A percentile compares a stretch with the other conserved stretches of the same genome.
These are phyloP conservation scores for Trichomycterus rosablanca DNA, from an alignment of 2,113 vertebrate species.

Conservation along the genomic window DNA sequence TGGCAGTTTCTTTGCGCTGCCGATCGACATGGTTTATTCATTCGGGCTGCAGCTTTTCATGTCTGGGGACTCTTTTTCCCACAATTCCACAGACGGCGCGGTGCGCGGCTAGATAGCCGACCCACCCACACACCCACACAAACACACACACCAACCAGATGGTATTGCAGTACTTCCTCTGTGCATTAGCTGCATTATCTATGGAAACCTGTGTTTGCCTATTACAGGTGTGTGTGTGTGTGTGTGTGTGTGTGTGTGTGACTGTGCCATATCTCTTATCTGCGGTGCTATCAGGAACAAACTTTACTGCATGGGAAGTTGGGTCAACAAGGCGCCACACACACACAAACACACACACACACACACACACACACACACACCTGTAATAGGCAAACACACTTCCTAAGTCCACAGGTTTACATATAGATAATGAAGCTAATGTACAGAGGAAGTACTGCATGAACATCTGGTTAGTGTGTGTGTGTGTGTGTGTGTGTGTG, in stretches of 20 bases:
- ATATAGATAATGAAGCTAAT: no score
- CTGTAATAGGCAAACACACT: conserved; percentile 9
- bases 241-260: background rate
- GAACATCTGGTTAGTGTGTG: no score
- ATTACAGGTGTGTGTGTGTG: background rate
- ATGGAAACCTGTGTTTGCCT: background rate
- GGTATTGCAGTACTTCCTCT: background rate
- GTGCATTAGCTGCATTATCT: background rate
- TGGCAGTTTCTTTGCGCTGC: conserved; percentile 22
- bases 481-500: no score
- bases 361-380: conserved; percentile 18
- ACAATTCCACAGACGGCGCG: conserved; percentile 9
- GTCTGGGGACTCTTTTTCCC: conserved; percentile 19
- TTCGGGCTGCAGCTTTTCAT: conserved; percentile 23
- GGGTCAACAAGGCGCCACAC: conserved; percentile 42
- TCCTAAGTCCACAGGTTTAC: background rate
- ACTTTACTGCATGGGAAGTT: conserved; percentile 11
- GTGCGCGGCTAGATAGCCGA: background rate
- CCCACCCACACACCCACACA: conserved; percentile 5
- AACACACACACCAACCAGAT: background rate
- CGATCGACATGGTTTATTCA: conserved; percentile 43
- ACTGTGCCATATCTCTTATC: conserved; percentile 26
- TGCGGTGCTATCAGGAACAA: conserved; percentile 21
- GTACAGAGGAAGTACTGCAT: no score
- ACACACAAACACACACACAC: conserved; percentile 11